Base-by-base conservation (phyloP, 1,140 invertebrate species). In the Macrosteles quadrilineatus region DNA sequence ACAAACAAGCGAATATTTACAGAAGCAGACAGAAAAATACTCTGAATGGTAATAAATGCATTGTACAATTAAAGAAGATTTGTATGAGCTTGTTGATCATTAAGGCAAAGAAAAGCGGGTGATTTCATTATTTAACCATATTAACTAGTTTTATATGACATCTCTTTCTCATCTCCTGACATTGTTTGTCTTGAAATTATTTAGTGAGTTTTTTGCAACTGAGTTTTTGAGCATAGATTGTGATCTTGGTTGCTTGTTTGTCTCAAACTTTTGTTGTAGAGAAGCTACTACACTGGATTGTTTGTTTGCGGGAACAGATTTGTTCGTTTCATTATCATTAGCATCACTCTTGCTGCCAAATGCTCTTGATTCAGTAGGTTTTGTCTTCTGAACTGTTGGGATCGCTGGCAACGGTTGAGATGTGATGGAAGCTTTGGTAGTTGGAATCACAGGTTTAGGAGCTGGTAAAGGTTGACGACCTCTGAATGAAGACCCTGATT, bases 181-280 rank as follows among this genome's bases (percentile, higher is more conserved):
- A 21, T 50, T 27, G 27, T 25, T 59, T 25, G 55, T 4, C 27
- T 59, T 59, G 2, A 59, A 21, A 59, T 9, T 25, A 19, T 64
- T 64, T 17, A 43, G 3, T 36, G 32, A 36, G 36, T 64, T 64
- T 9, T 64, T 64, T 31, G 6, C 36, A 11, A 17, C 36, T 21
- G 30, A 19, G 62, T 36, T 43, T 3, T 19, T 64, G 17, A 2
- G 6, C 9, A 27, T 11, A 64, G 31, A 14, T 19, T 14, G 6
- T 25, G 30, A 12, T 21, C 30, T 43, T 27, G 25, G 23, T 53
- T 47, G n/a, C 53, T 67, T 67, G n/a, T 47, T 47, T 47, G 71
- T 69, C 73, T 91, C 89, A 75, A 91, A 91, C 77, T 90, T 91
- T 71, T 90, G 87, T 73, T 91, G 90, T 62, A 91, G 80, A 30